phyloP scores from a whole-genome alignment of 2,888 invertebrate species.

The Callyntrura guangdongensis region DNA sequence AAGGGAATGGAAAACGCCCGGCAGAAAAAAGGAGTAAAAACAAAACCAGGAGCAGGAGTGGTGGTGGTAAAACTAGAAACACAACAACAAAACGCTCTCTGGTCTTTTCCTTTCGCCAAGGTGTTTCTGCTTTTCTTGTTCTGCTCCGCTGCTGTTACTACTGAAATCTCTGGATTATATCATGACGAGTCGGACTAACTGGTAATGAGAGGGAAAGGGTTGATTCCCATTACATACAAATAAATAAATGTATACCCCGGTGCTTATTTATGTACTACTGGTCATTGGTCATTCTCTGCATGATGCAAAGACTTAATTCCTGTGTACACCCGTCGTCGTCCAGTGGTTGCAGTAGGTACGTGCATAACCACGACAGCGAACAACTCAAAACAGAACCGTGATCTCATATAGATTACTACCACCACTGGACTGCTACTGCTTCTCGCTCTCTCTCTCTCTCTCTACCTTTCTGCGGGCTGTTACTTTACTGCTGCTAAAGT shows the following conservation, averaged over 20 bases:
- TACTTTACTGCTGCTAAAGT: neutral
- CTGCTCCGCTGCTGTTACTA: neutral
- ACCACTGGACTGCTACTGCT: too few relatives aligned
- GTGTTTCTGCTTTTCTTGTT: slow-evolving; percentile 55
- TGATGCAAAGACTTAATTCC: slow-evolving; percentile 47
- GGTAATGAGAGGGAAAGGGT: slow-evolving; percentile 16
- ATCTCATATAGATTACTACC: slow-evolving; percentile 56
- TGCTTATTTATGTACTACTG: slow-evolving; percentile 22
- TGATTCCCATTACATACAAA: neutral
- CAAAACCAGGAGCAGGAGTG: too few relatives aligned
- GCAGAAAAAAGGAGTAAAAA: too few relatives aligned
- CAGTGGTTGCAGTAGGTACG: too few relatives aligned
- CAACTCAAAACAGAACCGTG: slow-evolving; percentile 9
- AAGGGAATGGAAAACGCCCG: slow-evolving; percentile 72
- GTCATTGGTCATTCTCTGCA: slow-evolving; percentile 65
- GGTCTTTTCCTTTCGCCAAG: slow-evolving; percentile 67
- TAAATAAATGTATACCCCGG: neutral
- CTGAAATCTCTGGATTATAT: slow-evolving; percentile 63
- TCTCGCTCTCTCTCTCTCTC: too few relatives aligned
- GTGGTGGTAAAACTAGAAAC: too few relatives aligned
- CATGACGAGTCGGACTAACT: slow-evolving; percentile 50
- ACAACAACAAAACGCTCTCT: slow-evolving; percentile 24
- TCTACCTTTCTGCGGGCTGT: too few relatives aligned
- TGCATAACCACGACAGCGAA: slow-evolving; percentile 9
- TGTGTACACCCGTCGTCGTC: slow-evolving; percentile 19